Percentiles rank a stretch among this genome's conserved stretches.
phyloP scores from a whole-genome alignment of 2,797 vertebrate genomes.

The Poeciliopsis turneri region DNA sequence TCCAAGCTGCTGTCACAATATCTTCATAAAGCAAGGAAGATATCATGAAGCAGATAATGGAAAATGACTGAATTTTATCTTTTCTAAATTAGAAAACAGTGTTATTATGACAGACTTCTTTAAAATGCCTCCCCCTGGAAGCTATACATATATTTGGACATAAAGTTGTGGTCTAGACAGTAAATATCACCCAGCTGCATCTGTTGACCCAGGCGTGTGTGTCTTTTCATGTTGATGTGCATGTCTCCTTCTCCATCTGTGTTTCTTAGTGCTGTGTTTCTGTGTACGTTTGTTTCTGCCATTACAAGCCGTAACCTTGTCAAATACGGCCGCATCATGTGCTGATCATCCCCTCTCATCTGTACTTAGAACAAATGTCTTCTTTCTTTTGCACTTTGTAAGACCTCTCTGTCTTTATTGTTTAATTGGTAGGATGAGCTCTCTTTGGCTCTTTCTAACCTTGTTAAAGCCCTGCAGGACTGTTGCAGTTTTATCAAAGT shows the following conservation, averaged over 20 bases:
- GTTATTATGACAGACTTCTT: neutral
- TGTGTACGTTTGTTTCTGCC: conserved; percentile 27
- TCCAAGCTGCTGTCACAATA: conserved; percentile 16
- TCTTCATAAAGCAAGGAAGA: neutral
- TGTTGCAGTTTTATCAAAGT: conserved; percentile 12
- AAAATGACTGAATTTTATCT: neutral
- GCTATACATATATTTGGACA: conserved; percentile 21
- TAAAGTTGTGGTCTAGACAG: conserved; percentile 39
- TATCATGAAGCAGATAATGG: conserved; percentile 7
- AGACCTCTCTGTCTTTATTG: conserved; percentile 57
- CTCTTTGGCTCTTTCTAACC: conserved; percentile 34
- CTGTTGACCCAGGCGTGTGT: conserved; percentile 24
- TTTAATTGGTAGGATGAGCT: conserved; percentile 38
- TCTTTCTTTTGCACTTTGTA: conserved; percentile 37
- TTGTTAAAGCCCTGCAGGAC: neutral
- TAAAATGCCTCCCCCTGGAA: conserved; percentile 3
- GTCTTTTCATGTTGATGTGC: conserved; percentile 14
- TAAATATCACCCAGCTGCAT: conserved; percentile 41
- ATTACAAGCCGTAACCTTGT: conserved; percentile 63
- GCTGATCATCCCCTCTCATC: conserved; percentile 69
- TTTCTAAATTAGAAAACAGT: neutral
- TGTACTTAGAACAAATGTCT: conserved; percentile 53
- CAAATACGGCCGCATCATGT: conserved; percentile 70
- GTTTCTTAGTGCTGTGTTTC: conserved; percentile 8
- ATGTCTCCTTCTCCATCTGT: conserved; percentile 25